Conservation (phyloP, 2,797 vertebrate genomes). For the Mycteria americana region DNA sequence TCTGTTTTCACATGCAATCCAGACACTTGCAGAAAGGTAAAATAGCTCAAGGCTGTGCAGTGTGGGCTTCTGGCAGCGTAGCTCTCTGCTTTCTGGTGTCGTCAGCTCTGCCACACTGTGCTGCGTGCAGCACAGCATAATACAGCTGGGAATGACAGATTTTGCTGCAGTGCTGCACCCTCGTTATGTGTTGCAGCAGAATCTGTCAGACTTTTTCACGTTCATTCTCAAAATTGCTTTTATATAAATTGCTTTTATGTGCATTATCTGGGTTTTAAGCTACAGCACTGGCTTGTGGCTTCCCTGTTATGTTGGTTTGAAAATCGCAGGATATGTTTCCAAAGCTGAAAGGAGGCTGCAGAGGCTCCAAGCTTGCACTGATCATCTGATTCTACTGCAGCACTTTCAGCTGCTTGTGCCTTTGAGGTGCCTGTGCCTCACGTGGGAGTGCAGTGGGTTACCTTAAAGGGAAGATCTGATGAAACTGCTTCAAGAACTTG, state of each 20-base stretch:
- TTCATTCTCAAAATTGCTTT: not conserved
- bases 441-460: slow-evolving; percentile 51
- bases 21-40: not conserved
- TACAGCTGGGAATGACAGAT: not conserved
- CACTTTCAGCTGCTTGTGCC: slow-evolving; percentile 36
- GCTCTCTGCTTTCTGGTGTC: not conserved
- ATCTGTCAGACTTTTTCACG: not conserved
- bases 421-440: slow-evolving; percentile 50
- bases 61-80: not conserved
- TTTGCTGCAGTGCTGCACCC: slow-evolving; percentile 67
- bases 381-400: slow-evolving; percentile 72
- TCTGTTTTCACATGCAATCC: not conserved
- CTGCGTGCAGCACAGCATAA: not conserved
- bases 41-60: not conserved
- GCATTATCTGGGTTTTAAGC: not conserved
- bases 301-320: not conserved
- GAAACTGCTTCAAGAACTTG: slow-evolving; percentile 64
- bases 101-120: not conserved
- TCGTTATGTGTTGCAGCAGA: not conserved
- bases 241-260: not conserved
- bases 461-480: slow-evolving; percentile 60
- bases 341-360: slow-evolving; percentile 26
- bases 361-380: not conserved
- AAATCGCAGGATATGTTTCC: not conserved
- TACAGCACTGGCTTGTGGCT: not conserved